Base-by-base conservation (phyloP, 2,797 vertebrate species). In the Poecile montanus region DNA sequence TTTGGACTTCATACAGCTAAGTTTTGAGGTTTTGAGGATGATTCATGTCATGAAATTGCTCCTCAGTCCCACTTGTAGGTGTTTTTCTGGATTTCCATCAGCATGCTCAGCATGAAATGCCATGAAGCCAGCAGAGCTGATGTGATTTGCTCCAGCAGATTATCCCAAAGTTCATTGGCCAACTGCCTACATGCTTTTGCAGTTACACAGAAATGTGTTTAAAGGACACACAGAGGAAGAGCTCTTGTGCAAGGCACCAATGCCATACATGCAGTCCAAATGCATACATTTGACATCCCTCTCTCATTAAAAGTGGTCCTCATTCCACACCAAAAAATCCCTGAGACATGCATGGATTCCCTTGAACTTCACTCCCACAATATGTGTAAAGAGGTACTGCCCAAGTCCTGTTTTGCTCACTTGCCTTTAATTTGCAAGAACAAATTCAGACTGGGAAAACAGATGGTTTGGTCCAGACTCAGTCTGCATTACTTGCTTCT, bases 61-160 rank as follows among this genome's bases (percentile, higher is more conserved):
- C 22, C n/a, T 74, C 48, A 57, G 34, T 65, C 32, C 56, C 47
- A 65, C 23, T 81, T 65, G 38, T 40, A 89, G 26, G 51, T 85
- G 25, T 38, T 72, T 94, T 67, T 62, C 29, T 57, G 73, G 29
- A 87, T 82, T 72, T 93, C 30, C 61, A 62, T 92, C 50, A 7
- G 3, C 36, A 78, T 0, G 1, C 29, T 75, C 34, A 78, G 61
- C 63, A 73, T 72, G 54, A 94, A 75, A 32, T 44, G 34, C 63
- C 6, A 3, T 42, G 38, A 78, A 8, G 13, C 78, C 77, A 75
- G 74, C 1, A 3, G 51, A 90, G 17, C 22, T 81, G 57, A 83
- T 85, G 50, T 60, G 67, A 79, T 90, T 88, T 78, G 12, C 62
- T 65, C 61, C 38, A 75, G 32, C 26, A 78, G 19, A 62, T 84